Percentiles rank a stretch among this genome's conserved stretches.
These are phyloP conservation scores for Drosophila asahinai DNA, from an alignment of 1,140 invertebrate species.

Conservation along the genomic window DNA sequence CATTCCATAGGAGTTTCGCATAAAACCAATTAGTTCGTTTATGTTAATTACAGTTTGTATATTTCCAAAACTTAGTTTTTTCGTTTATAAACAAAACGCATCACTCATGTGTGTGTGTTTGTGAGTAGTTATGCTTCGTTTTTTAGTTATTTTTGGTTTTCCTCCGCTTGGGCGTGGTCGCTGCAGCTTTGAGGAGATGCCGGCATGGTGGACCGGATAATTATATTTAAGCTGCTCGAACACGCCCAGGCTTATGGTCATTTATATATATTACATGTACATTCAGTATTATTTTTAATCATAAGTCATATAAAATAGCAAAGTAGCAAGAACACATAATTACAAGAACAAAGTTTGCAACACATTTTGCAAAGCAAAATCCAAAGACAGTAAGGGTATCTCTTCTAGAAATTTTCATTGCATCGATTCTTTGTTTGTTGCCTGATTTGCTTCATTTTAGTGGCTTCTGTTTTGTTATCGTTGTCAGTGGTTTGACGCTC, in stretches of 20 bases:
- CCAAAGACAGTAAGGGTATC: constrained; percentile 36
- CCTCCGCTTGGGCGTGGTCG: constrained; percentile 30
- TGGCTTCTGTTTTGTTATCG: constrained; percentile 50
- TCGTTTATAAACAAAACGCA: constrained; percentile 52
- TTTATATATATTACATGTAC: constrained; percentile 52
- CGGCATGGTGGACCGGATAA: constrained; percentile 21
- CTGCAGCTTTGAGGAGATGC: constrained; percentile 64
- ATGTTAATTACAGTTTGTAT: constrained; percentile 49
- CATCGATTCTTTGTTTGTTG: constrained; percentile 32
- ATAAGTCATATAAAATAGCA: constrained; percentile 62
- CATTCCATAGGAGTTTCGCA: background rate
- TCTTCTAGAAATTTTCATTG: constrained; percentile 35
- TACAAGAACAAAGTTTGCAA: constrained; percentile 56
- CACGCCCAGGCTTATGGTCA: constrained; percentile 22
- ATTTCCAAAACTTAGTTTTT: constrained; percentile 57
- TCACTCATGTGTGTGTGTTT: constrained; percentile 25
- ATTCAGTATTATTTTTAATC: constrained; percentile 67
- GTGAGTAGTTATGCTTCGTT: constrained; percentile 18
- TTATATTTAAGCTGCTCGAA: constrained; percentile 52
- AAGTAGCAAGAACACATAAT: constrained; percentile 76
- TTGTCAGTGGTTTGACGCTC: constrained; percentile 48
- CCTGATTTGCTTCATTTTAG: constrained; percentile 23
- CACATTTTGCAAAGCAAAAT: constrained; percentile 71
- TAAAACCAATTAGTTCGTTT: constrained; percentile 21
- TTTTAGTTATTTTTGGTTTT: constrained; percentile 53